phyloP scores from a whole-genome alignment of 2,797 vertebrate species.

The Argentina silus region DNA sequence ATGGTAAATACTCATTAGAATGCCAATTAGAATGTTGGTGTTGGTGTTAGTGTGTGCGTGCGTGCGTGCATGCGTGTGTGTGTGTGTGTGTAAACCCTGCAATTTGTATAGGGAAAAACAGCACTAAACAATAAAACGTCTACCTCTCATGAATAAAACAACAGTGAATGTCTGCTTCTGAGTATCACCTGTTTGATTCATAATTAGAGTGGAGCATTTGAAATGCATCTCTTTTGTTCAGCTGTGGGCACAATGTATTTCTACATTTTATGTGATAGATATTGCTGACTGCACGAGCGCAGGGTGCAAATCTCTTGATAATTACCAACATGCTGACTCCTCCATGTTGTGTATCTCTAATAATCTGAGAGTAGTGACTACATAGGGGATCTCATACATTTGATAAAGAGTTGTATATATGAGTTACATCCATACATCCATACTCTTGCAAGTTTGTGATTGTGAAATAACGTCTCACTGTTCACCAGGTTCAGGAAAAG shows the following conservation, averaged over 20 bases:
- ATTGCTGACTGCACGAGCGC: background rate
- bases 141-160: slow-evolving; percentile 32
- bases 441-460: background rate
- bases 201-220: slow-evolving; percentile 15
- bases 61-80: background rate
- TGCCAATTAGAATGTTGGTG: background rate
- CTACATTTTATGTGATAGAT: background rate
- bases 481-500: background rate
- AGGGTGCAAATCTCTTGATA: background rate
- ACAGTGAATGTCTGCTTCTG: background rate
- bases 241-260: background rate
- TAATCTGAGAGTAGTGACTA: background rate
- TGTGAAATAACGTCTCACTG: background rate
- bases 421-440: background rate
- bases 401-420: background rate
- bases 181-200: slow-evolving; percentile 25
- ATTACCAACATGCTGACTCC: background rate
- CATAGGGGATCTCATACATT: background rate
- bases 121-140: slow-evolving; percentile 1
- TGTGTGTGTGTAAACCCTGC: background rate
- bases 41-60: background rate
- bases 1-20: background rate
- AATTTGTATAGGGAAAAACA: slow-evolving; percentile 2
- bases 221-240: background rate
- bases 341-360: background rate